These are phyloP conservation scores for Decapterus maruadsi DNA, from an alignment of 2,797 vertebrate species.

Conservation along the genomic window DNA sequence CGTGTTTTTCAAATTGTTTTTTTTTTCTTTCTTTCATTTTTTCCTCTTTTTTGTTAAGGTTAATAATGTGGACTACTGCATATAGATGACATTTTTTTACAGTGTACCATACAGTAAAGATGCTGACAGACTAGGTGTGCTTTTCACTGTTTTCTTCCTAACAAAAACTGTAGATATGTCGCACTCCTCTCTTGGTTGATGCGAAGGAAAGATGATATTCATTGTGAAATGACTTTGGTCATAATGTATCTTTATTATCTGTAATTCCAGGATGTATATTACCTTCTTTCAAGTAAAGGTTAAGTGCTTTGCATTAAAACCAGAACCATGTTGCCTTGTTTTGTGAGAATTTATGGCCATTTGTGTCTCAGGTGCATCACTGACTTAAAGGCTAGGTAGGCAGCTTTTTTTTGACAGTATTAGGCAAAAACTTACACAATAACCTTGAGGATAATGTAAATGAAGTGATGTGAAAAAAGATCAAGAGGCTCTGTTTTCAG, in stretches of 20 bases:
- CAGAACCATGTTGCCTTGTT: constrained; percentile 40
- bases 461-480: no score
- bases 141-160: constrained; percentile 84
- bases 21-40: constrained; percentile 23
- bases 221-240: constrained; percentile 89
- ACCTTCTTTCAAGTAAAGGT: constrained; percentile 91
- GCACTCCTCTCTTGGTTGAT: constrained; percentile 79
- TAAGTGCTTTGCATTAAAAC: constrained; percentile 90
- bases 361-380: not conserved
- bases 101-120: constrained; percentile 82
- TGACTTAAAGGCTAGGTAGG: no score
- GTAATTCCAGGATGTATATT: constrained; percentile 91
- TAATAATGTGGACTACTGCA: constrained; percentile 84
- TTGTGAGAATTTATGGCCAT: constrained; percentile 20
- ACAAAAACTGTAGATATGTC: constrained; percentile 84
- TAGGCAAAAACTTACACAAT: no score
- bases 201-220: constrained; percentile 82
- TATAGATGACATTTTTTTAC: constrained; percentile 81
- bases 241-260: constrained; percentile 90
- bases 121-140: constrained; percentile 83
- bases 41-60: constrained; percentile 75
- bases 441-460: no score
- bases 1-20: constrained; percentile 60
- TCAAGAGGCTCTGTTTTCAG: no score
- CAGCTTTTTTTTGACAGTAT: no score